These are phyloP conservation scores for Pecten maximus DNA, from an alignment of 2,888 invertebrate genomes.

Conservation along the genomic window DNA sequence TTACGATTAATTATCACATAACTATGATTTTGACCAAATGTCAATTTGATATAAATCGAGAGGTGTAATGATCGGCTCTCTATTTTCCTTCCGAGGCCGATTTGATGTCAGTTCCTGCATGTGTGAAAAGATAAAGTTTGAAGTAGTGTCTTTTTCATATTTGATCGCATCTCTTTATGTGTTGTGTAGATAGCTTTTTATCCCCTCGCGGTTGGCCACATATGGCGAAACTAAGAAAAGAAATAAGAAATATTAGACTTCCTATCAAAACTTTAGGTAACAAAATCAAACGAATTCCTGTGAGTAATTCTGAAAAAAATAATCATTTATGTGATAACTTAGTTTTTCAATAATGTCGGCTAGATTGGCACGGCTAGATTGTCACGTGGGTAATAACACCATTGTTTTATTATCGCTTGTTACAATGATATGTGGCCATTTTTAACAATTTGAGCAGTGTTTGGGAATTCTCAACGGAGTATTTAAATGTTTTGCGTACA, in stretches of 20 bases:
- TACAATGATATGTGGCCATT: not conserved
- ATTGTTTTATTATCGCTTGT: not conserved
- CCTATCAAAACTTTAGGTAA: not conserved
- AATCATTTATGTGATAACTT: not conserved
- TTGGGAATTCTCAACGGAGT: not conserved
- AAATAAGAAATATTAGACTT: not conserved
- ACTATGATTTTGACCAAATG: not conserved
- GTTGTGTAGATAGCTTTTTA: not conserved
- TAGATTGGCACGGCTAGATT: not conserved
- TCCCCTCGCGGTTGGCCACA: not conserved
- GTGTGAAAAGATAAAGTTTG: not conserved
- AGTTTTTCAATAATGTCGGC: not conserved
- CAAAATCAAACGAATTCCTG: not conserved
- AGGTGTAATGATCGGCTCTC: not conserved
- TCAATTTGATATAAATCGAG: not conserved
- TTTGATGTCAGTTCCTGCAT: not conserved
- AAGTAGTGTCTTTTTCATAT: not conserved
- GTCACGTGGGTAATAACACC: not conserved
- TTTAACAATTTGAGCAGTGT: not conserved
- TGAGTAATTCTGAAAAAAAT: not conserved
- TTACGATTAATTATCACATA: not conserved
- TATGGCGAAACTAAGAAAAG: not conserved
- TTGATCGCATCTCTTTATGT: not conserved
- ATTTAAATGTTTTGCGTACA: not conserved
- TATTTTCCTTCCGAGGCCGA: not conserved